Evolutionary conservation across 1,140 invertebrate species (phyloP).

Genomic region (Meteorus sp.): DNA sequence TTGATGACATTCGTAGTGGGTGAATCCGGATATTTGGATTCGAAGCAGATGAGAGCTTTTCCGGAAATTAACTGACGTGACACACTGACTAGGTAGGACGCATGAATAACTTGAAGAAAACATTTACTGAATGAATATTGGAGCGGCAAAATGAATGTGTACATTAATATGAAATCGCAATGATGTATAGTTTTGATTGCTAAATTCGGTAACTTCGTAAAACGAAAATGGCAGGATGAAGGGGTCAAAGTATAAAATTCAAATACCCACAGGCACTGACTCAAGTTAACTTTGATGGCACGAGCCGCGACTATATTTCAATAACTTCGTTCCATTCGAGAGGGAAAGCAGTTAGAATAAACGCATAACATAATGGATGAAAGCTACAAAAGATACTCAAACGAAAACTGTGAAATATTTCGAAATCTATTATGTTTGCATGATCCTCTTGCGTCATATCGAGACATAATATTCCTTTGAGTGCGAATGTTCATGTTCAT

Average conservation of each 20-base stretch:
- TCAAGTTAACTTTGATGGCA: slow-evolving; percentile 9
- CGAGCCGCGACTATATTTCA: slow-evolving; percentile 6
- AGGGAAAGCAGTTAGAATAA: neutral
- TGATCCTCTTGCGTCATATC: too few species aligned
- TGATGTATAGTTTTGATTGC: too few species aligned
- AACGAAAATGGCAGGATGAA: slow-evolving; percentile 1
- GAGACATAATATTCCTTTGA: too few species aligned
- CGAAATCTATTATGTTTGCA: too few species aligned
- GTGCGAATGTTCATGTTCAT: too few species aligned
- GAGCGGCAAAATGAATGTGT: too few species aligned
- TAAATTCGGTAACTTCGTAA: too few species aligned
- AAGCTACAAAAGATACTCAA: too few species aligned
- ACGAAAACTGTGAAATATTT: too few species aligned
- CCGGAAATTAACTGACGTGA: slow-evolving; percentile 41
- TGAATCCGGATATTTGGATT: slow-evolving; percentile 14
- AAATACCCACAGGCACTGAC: neutral
- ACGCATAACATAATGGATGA: neutral
- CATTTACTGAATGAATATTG: too few species aligned
- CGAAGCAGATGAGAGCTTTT: slow-evolving; percentile 26
- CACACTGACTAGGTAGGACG: neutral
- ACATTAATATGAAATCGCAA: too few species aligned
- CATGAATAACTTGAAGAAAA: slow-evolving; percentile 6
- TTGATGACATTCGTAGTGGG: neutral
- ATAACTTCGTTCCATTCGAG: neutral
- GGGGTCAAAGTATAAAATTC: slow-evolving; percentile 16